A percentile compares a stretch with the other conserved stretches of the same genome.
phyloP scores from a whole-genome alignment of 2,888 invertebrate genomes.

The Nezara viridula region DNA sequence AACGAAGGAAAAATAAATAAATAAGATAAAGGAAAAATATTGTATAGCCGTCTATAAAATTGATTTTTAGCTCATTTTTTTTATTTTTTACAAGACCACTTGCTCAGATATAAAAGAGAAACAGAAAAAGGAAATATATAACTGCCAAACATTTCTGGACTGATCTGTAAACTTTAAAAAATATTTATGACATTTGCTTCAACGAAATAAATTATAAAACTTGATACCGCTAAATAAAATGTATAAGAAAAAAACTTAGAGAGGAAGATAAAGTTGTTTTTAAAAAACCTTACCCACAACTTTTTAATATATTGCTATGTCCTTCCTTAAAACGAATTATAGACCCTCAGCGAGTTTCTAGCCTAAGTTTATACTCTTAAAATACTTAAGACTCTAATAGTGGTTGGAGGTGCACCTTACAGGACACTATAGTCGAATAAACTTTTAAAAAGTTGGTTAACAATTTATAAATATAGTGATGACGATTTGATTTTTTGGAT shows the following conservation, averaged over 20 bases:
- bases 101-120: no score
- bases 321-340: not conserved
- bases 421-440: not conserved
- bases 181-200: not conserved
- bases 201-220: not conserved
- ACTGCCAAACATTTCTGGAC: no score
- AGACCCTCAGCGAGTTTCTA: not conserved
- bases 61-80: no score
- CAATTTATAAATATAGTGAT: not conserved
- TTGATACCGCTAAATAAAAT: not conserved
- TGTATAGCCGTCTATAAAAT: no score
- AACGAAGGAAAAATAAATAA: no score
- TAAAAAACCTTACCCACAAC: not conserved
- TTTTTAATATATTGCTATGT: not conserved
- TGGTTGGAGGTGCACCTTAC: not conserved
- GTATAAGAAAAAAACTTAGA: not conserved
- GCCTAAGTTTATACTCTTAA: no score
- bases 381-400: no score
- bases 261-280: not conserved
- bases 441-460: not conserved
- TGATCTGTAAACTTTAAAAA: no score
- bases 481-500: no score
- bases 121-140: no score
- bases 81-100: no score
- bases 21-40: no score